phyloP scores from a whole-genome alignment of 2,888 invertebrate genomes.

The Liodrosophila aerea region DNA sequence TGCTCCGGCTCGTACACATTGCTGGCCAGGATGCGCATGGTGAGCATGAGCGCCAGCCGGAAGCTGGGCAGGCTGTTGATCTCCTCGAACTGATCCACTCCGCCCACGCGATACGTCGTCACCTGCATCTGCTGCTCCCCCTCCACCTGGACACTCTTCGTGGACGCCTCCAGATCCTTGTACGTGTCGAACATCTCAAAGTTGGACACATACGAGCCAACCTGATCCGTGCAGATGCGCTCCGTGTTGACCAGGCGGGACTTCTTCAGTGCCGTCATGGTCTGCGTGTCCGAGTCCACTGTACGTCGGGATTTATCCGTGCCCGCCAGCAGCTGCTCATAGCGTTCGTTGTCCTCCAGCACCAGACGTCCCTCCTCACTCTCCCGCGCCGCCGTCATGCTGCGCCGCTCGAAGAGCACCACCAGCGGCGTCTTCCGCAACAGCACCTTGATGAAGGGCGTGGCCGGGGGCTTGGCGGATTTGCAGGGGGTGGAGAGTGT shows the following conservation, averaged over 20 bases:
- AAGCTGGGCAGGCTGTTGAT: conserved; percentile 82
- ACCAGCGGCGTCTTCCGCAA: conserved; percentile 87
- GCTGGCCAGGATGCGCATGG: conserved; percentile 88
- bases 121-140: conserved; percentile 83
- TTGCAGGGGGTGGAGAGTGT: conserved; percentile 1
- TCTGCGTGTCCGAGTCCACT: conserved; percentile 88
- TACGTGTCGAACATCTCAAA: conserved; percentile 92
- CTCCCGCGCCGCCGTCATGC: conserved; percentile 85
- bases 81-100: conserved; percentile 70
- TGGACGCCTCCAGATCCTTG: conserved; percentile 81
- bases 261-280: conserved; percentile 85
- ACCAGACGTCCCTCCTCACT: conserved; percentile 85
- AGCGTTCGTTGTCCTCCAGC: conserved; percentile 86
- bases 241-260: conserved; percentile 86
- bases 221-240: conserved; percentile 84
- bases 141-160: conserved; percentile 76
- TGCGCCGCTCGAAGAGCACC: conserved; percentile 86
- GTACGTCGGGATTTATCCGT: conserved; percentile 86
- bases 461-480: conserved; percentile 60
- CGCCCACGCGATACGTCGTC: conserved; percentile 78
- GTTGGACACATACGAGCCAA: conserved; percentile 87
- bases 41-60: conserved; percentile 85
- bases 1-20: conserved; percentile 87
- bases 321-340: conserved; percentile 87
- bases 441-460: conserved; percentile 85